A percentile compares a stretch with the other conserved stretches of the same genome.
These are phyloP conservation scores for Notechis scutatus DNA, from an alignment of 2,113 vertebrate genomes.

Conservation along the genomic window DNA sequence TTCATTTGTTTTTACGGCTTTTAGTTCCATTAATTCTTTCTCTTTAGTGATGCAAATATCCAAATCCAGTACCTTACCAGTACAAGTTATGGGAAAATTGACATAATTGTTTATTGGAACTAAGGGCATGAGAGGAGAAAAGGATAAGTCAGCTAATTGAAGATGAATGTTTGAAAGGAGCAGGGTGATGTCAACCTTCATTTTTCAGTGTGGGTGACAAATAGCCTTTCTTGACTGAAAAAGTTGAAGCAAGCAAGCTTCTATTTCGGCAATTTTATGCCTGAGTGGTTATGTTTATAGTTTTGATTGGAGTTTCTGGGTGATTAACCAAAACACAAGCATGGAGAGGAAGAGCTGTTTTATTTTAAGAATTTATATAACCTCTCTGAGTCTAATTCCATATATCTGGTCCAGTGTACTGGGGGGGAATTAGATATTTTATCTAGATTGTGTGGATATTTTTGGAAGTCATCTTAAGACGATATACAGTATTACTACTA, in stretches of 20 bases:
- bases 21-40: background rate
- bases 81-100: rapidly evolving
- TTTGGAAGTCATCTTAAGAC: background rate
- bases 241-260: conserved; percentile 32
- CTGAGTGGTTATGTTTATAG: conserved; percentile 58
- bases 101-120: background rate
- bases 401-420: background rate
- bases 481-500: background rate
- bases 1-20: background rate
- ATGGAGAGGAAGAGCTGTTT: conserved; percentile 42
- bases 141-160: background rate
- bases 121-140: conserved; percentile 1
- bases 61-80: rapidly evolving
- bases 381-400: background rate
- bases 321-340: conserved; percentile 52
- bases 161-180: conserved; percentile 3
- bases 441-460: background rate
- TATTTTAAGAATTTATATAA: conserved; percentile 28
- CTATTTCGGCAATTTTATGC: conserved; percentile 64
- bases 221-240: background rate
- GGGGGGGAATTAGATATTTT: background rate
- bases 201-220: background rate
- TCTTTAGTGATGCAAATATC: background rate
- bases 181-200: background rate
- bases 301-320: conserved; percentile 57